Conservation (phyloP, 2,888 invertebrate species). For the Patella ulyssiponensis region DNA sequence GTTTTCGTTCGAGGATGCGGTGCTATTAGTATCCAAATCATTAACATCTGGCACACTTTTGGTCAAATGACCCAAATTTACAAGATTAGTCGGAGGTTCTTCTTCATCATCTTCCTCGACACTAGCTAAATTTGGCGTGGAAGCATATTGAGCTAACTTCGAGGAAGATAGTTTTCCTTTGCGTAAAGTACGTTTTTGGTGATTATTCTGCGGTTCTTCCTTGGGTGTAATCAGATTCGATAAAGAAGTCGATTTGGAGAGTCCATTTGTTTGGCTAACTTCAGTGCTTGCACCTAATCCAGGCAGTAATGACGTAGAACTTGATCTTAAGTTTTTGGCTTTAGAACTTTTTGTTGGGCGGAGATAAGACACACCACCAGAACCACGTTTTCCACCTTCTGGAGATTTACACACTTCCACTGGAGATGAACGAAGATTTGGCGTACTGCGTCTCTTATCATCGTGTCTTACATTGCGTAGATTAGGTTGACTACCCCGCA, state of each 20-base stretch:
- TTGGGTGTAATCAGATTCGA: constrained; percentile 6
- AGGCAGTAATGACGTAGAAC: constrained; percentile 24
- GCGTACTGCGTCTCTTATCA: background rate
- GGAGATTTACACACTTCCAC: background rate
- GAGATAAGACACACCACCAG: constrained; percentile 17
- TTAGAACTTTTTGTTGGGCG: constrained; percentile 40
- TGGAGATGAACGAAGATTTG: background rate
- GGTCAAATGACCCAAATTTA: constrained; percentile 36
- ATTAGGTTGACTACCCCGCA: background rate
- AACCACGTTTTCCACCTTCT: background rate
- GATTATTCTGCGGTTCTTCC: background rate
- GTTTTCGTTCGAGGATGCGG: constrained; percentile 22
- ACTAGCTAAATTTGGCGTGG: constrained; percentile 50
- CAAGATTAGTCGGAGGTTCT: constrained; percentile 38
- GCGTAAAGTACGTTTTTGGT: background rate
- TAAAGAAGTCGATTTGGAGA: constrained; percentile 20
- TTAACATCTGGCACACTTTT: constrained; percentile 48
- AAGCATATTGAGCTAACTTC: constrained; percentile 47
- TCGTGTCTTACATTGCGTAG: background rate
- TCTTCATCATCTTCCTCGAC: constrained; percentile 43
- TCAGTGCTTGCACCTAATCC: constrained; percentile 10
- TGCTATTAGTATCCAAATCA: constrained; percentile 35
- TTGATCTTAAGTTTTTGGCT: constrained; percentile 35
- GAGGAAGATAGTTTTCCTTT: constrained; percentile 23
- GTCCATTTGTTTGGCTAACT: constrained; percentile 3